Conservation (phyloP, 2,888 invertebrate genomes). For the Drosophila rubida region DNA sequence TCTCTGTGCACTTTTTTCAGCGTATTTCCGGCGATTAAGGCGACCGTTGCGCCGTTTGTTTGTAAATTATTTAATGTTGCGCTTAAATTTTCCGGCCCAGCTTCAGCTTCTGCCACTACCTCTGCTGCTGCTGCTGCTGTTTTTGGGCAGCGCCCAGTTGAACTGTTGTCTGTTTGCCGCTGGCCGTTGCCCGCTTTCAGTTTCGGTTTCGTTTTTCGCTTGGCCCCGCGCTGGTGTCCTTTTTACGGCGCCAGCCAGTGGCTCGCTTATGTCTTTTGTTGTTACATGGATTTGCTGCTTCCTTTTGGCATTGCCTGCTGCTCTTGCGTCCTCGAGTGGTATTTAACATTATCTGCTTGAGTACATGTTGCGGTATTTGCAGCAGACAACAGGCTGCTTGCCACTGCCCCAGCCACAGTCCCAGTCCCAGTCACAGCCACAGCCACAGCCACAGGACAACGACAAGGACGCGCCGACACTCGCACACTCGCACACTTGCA, state of each 20-base stretch:
- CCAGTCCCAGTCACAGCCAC: slow-evolving; percentile 22
- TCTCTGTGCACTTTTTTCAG: slow-evolving; percentile 15
- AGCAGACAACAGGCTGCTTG: slow-evolving; percentile 71
- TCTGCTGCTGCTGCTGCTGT: too few relatives aligned
- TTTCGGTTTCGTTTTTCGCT: slow-evolving; percentile 67
- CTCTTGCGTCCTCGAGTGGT: slow-evolving; percentile 73
- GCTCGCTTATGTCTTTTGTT: slow-evolving; percentile 79
- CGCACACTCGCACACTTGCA: slow-evolving; percentile 30
- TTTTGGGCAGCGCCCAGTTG: slow-evolving; percentile 28
- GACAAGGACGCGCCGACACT: slow-evolving; percentile 71
- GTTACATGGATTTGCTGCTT: slow-evolving; percentile 77
- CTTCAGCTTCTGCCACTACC: slow-evolving; percentile 25
- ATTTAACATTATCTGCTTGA: slow-evolving; percentile 82
- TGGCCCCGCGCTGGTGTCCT: slow-evolving; percentile 72
- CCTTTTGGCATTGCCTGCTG: slow-evolving; percentile 56
- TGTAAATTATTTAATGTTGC: slow-evolving; percentile 81
- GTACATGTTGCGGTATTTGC: slow-evolving; percentile 82
- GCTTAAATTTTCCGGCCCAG: slow-evolving; percentile 80
- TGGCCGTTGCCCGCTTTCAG: slow-evolving; percentile 56
- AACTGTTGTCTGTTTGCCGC: slow-evolving; percentile 66
- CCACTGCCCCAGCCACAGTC: slow-evolving; percentile 8
- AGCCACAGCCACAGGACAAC: slow-evolving; percentile 30
- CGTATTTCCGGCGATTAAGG: slow-evolving; percentile 78
- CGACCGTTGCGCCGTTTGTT: slow-evolving; percentile 75
- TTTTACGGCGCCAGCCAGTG: slow-evolving; percentile 63